phyloP scores from a whole-genome alignment of 1,140 invertebrate species.

The Eupeodes corollae region DNA sequence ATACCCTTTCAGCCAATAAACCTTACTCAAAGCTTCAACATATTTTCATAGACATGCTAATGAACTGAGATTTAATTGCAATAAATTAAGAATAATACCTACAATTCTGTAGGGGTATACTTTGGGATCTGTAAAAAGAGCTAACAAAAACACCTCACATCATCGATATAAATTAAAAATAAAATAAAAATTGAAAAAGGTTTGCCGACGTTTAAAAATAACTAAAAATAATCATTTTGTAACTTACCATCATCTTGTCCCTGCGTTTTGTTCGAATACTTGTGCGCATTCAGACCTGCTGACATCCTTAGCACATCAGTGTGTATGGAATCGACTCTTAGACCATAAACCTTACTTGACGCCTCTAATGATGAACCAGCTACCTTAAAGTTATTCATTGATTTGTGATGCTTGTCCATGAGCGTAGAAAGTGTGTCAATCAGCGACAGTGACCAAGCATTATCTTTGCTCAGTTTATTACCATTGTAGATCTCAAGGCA shows the following conservation, averaged over 20 bases:
- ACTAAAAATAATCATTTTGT: no score
- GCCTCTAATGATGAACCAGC: slow-evolving; percentile 62
- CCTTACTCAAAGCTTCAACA: no score
- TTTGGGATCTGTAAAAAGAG: no score
- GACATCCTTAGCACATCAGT: slow-evolving; percentile 55
- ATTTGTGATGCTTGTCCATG: slow-evolving; percentile 48
- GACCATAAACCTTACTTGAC: slow-evolving; percentile 62
- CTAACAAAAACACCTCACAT: no score
- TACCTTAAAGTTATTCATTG: slow-evolving; percentile 54
- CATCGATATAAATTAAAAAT: no score
- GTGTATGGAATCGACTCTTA: slow-evolving; percentile 59
- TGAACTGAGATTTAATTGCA: no score
- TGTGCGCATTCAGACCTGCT: slow-evolving; percentile 40
- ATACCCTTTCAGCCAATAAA: no score
- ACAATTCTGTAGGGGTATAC: no score
- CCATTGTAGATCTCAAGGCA: slow-evolving; percentile 33
- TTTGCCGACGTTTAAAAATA: no score
- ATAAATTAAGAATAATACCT: no score
- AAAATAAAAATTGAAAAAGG: no score
- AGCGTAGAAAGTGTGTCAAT: slow-evolving; percentile 61
- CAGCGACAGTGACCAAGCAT: slow-evolving; percentile 60
- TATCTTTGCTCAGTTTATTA: slow-evolving; percentile 59
- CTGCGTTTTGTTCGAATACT: slow-evolving; percentile 16
- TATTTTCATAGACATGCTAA: no score
- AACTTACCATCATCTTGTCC: slow-evolving; percentile 16